Evolutionary conservation across 2,113 vertebrate genomes (phyloP).

Genomic region (Chaetodon auriga): DNA sequence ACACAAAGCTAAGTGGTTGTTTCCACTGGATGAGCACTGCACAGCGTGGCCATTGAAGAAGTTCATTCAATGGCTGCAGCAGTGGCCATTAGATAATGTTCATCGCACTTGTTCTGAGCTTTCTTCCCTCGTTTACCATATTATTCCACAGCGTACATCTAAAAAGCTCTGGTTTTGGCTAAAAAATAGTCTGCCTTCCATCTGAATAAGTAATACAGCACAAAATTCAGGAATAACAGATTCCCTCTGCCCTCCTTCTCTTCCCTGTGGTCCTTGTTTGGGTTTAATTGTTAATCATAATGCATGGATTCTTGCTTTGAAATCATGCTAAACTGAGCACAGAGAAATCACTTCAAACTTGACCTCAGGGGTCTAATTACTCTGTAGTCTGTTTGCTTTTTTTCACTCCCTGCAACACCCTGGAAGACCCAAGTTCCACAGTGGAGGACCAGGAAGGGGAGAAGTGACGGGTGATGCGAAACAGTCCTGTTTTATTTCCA

Average conservation of each 20-base stretch:
- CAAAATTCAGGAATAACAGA: constrained; percentile 33
- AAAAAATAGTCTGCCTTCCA: constrained; percentile 24
- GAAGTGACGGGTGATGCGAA: constrained; percentile 59
- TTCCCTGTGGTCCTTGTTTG: constrained; percentile 34
- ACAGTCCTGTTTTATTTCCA: constrained; percentile 34
- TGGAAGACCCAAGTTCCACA: constrained; percentile 47
- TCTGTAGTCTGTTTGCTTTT: constrained; percentile 31
- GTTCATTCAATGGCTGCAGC: constrained; percentile 25
- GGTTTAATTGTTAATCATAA: constrained; percentile 66
- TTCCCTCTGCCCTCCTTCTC: constrained; percentile 37
- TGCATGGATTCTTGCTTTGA: constrained; percentile 51
- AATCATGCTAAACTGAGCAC: constrained; percentile 57
- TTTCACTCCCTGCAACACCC: constrained; percentile 31
- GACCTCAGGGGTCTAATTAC: constrained; percentile 65
- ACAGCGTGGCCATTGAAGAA: constrained; percentile 50
- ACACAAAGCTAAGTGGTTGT: constrained; percentile 61
- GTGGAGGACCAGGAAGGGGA: constrained; percentile 30
- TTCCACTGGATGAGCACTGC: constrained; percentile 44
- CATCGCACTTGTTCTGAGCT: background rate
- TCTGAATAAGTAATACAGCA: constrained; percentile 58
- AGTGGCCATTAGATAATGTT: constrained; percentile 21
- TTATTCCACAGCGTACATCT: constrained; percentile 19
- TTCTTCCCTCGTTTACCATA: background rate
- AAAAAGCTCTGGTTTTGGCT: constrained; percentile 14
- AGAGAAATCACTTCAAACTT: constrained; percentile 63